Percentiles rank a stretch among this genome's conserved stretches.
These are phyloP conservation scores for Cyaniris semiargus DNA, from an alignment of 2,888 invertebrate genomes.

Conservation along the genomic window DNA sequence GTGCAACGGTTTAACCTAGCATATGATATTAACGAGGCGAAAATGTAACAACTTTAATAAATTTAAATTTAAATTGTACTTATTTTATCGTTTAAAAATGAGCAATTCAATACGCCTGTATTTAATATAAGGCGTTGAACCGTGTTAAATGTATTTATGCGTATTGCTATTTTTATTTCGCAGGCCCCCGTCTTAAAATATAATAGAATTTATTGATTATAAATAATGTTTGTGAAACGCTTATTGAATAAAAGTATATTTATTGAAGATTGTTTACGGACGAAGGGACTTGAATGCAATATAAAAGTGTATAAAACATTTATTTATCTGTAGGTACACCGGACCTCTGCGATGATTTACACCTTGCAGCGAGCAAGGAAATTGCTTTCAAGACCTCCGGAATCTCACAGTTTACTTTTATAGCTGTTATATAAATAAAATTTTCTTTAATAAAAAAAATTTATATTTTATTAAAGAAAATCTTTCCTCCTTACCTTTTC, in stretches of 20 bases:
- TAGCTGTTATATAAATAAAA: background rate
- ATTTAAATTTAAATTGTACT: background rate
- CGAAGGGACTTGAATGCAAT: background rate
- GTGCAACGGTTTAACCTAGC: background rate
- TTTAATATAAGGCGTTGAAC: background rate
- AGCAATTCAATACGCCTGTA: background rate
- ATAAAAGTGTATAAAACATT: background rate
- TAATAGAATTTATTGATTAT: background rate
- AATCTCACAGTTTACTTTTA: slow-evolving; percentile 11
- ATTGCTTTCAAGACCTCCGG: slow-evolving; percentile 21
- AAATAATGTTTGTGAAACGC: background rate
- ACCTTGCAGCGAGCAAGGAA: background rate
- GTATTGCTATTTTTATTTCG: background rate
- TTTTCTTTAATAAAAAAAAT: background rate
- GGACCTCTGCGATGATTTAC: slow-evolving; percentile 16
- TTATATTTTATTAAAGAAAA: too few relatives aligned
- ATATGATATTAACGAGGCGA: background rate
- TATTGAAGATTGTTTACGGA: background rate
- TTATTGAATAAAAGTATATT: slow-evolving; percentile 9
- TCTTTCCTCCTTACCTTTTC: too few relatives aligned
- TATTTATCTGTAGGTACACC: background rate
- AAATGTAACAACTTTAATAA: background rate
- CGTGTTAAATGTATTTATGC: background rate
- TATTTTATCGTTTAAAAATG: background rate
- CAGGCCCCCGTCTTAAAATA: background rate